These are phyloP conservation scores for Diuraphis noxia DNA, from an alignment of 1,140 invertebrate species.

Conservation along the genomic window DNA sequence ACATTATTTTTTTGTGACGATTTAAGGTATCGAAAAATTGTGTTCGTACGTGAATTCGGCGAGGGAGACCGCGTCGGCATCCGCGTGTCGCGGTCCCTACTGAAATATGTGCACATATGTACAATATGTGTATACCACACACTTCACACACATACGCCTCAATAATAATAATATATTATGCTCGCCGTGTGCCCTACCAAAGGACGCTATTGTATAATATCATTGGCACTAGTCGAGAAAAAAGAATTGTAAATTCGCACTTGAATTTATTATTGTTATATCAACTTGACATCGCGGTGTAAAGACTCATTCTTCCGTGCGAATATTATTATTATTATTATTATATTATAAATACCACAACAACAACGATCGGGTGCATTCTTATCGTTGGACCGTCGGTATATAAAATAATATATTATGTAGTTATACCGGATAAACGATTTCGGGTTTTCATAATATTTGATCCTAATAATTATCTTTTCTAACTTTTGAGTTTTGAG, in stretches of 20 bases:
- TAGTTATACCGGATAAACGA: not conserved
- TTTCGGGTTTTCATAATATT: not conserved
- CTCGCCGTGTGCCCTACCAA: not conserved
- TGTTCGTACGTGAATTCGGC: not conserved
- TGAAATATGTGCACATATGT: too few relatives aligned
- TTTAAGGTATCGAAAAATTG: not conserved
- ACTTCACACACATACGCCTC: not conserved
- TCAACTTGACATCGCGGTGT: constrained; percentile 13
- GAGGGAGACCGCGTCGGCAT: not conserved
- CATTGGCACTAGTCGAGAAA: not conserved
- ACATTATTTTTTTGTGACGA: not conserved
- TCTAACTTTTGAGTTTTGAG: too few relatives aligned
- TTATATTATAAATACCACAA: not conserved
- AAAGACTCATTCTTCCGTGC: not conserved
- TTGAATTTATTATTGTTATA: constrained; percentile 11
- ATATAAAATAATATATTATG: not conserved
- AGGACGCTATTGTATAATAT: not conserved
- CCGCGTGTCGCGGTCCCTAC: not conserved
- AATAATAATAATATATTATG: not conserved
- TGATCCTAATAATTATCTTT: too few relatives aligned
- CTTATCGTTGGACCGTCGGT: not conserved
- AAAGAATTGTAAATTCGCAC: not conserved
- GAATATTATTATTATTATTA: not conserved
- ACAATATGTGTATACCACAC: too few relatives aligned
- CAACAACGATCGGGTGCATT: not conserved